Percentiles rank a stretch among this genome's conserved stretches.
These are phyloP conservation scores for Paguma larvata DNA, from an alignment of 2,797 vertebrate species.

Conservation along the genomic window DNA sequence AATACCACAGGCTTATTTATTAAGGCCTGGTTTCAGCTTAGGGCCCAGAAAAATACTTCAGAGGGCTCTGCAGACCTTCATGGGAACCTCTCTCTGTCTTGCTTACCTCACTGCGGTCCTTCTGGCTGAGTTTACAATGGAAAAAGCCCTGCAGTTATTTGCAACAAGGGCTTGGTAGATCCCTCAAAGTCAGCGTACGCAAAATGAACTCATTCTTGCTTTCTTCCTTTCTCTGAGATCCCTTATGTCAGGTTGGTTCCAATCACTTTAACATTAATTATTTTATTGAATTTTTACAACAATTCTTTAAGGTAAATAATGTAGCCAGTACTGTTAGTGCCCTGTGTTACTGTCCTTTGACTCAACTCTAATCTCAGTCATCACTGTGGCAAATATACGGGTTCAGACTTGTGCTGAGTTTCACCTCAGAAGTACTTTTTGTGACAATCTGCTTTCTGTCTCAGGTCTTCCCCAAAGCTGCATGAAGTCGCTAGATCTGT, in stretches of 20 bases:
- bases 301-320: background rate
- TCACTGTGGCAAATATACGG: background rate
- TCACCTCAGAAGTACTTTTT: background rate
- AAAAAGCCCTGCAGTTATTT: background rate
- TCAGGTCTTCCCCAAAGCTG: background rate
- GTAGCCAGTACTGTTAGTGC: background rate
- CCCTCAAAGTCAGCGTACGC: background rate
- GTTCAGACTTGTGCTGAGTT: background rate
- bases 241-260: background rate
- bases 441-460: slow-evolving; percentile 12
- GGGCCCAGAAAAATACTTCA: background rate
- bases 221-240: background rate
- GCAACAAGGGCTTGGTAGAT: background rate
- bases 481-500: background rate
- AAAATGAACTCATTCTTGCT: background rate
- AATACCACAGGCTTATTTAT: background rate
- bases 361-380: background rate
- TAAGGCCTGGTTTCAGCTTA: background rate
- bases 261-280: background rate
- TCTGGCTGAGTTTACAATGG: background rate
- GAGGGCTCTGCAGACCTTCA: background rate
- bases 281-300: background rate
- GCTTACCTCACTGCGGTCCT: background rate
- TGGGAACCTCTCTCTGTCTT: background rate
- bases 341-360: background rate